Conservation (phyloP, 2,113 vertebrate genomes). For the Tapirus terrestris region DNA sequence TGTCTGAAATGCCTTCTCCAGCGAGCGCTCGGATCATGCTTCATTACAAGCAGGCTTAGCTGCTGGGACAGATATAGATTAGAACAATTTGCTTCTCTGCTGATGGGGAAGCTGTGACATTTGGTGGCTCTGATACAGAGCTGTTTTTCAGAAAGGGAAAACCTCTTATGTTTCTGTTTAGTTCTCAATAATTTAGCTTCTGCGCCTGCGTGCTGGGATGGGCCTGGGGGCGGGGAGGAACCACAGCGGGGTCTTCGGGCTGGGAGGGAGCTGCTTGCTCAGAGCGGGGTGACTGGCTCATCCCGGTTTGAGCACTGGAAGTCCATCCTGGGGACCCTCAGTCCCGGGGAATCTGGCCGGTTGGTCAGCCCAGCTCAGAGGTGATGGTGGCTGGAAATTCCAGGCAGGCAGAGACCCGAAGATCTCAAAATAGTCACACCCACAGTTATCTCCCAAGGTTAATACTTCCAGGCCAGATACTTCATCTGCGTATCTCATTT, state of each 20-base stretch:
- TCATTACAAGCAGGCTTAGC: conserved; percentile 57
- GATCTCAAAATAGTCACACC: background rate
- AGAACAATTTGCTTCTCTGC: conserved; percentile 57
- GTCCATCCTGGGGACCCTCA: background rate
- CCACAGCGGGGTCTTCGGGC: too few relatives aligned
- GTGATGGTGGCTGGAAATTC: background rate
- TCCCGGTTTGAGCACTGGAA: background rate
- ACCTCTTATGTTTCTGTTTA: background rate
- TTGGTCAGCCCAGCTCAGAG: background rate
- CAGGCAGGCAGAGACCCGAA: background rate
- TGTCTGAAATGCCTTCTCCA: background rate
- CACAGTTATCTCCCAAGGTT: background rate
- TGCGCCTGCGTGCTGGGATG: fast-evolving
- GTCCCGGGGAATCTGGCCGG: fast-evolving
- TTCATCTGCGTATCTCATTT: background rate
- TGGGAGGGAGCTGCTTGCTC: too few relatives aligned
- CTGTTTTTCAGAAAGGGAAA: background rate
- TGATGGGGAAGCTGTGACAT: conserved; percentile 52
- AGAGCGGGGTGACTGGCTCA: background rate
- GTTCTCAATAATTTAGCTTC: background rate
- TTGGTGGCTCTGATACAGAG: conserved; percentile 15
- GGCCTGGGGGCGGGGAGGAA: too few relatives aligned
- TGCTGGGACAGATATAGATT: conserved; percentile 31
- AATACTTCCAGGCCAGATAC: background rate
- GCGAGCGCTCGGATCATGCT: background rate